phyloP scores from a whole-genome alignment of 2,888 invertebrate species.

The Dinocampus coccinellae region DNA sequence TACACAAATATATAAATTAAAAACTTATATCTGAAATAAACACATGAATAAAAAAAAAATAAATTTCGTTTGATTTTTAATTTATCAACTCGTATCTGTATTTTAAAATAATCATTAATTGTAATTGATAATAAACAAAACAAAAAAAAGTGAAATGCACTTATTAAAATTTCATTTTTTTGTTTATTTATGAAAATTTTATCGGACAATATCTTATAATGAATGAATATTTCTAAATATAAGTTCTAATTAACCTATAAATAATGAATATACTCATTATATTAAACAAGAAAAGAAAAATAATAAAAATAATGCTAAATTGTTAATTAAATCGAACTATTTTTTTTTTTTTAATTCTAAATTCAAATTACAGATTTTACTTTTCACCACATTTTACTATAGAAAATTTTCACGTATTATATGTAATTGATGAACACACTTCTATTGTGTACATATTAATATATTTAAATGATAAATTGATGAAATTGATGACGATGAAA shows the following conservation, averaged over 20 bases:
- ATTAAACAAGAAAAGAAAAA: background rate
- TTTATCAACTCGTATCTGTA: background rate
- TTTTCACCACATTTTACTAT: conserved; percentile 41
- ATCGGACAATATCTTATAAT: conserved; percentile 44
- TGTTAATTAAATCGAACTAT: background rate
- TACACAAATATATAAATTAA: too few species aligned
- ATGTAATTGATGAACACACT: conserved; percentile 53
- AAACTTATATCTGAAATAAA: conserved; percentile 11
- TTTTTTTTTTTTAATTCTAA: conserved; percentile 34
- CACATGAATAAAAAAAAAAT: too few species aligned
- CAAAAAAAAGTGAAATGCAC: background rate
- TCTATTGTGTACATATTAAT: conserved; percentile 42
- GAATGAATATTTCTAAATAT: conserved; percentile 48
- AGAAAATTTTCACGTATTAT: conserved; percentile 53
- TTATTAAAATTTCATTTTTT: background rate
- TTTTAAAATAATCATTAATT: background rate
- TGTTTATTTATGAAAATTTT: conserved; percentile 64
- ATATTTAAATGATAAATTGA: conserved; percentile 40
- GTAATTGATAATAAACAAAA: background rate
- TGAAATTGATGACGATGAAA: conserved; percentile 37
- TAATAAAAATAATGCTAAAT: conserved; percentile 1
- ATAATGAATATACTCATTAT: background rate
- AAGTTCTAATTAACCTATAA: conserved; percentile 26
- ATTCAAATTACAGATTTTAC: conserved; percentile 12
- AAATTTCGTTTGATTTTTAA: too few species aligned